Conservation (phyloP, 2,113 vertebrate genomes). For the Parotia lawesii region DNA sequence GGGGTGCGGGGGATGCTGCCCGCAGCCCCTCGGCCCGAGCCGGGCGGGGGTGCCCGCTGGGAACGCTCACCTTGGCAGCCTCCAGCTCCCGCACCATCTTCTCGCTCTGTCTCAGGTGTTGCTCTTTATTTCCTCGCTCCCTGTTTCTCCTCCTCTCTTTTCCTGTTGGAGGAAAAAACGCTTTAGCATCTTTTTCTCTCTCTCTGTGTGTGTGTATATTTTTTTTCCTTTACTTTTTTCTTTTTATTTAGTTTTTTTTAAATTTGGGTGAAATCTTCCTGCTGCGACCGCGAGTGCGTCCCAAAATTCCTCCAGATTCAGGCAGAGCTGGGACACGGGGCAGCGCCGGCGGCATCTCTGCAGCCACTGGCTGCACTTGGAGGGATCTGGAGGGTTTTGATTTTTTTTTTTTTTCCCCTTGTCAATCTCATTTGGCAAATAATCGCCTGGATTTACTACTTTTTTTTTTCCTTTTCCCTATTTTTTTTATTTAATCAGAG, state of each 20-base stretch:
- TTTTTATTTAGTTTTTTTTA: too few relatives aligned
- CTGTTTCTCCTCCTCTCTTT: background rate
- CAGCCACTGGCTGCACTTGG: background rate
- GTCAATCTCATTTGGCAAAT: conserved; percentile 25
- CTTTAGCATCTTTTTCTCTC: background rate
- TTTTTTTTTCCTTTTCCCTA: accelerated
- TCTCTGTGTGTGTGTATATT: accelerated
- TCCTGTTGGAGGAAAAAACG: background rate
- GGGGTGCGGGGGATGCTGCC: background rate
- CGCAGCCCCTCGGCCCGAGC: background rate
- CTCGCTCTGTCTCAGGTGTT: background rate
- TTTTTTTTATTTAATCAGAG: background rate
- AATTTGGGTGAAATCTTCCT: background rate
- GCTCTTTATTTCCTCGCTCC: background rate
- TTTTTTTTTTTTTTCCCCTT: background rate
- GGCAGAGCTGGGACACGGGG: background rate
- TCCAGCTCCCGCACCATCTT: background rate
- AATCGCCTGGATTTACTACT: background rate
- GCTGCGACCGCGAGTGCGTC: background rate
- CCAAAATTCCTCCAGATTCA: background rate
- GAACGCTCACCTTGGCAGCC: background rate
- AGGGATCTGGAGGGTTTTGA: background rate
- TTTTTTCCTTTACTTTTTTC: too few relatives aligned
- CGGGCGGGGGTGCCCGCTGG: background rate
- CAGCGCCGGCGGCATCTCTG: background rate